Conservation (phyloP, 2,113 vertebrate genomes). For the Hypocryptadius cinnamomeus region DNA sequence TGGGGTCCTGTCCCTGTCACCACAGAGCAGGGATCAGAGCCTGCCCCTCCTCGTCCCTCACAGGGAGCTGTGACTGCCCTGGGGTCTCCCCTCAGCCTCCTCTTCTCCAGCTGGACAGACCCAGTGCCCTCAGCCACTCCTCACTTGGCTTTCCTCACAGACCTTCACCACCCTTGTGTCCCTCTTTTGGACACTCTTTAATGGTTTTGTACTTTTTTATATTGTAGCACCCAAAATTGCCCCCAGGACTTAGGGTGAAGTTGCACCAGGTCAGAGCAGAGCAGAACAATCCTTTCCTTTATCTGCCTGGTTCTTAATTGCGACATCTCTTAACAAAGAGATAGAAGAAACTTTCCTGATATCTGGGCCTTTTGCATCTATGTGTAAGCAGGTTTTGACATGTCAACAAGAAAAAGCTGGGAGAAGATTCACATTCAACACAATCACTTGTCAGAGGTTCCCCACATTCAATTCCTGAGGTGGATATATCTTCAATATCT, state of each 20-base stretch:
- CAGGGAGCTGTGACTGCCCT: fast-evolving
- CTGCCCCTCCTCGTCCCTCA: background rate
- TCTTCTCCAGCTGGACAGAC: background rate
- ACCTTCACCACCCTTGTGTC: fast-evolving
- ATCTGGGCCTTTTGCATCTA: background rate
- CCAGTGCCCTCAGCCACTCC: fast-evolving
- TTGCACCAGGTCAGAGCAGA: no score
- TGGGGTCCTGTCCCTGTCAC: fast-evolving
- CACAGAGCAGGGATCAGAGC: background rate
- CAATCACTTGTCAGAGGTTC: background rate
- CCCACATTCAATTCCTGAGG: background rate
- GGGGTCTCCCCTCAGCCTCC: background rate
- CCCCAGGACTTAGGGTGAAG: background rate
- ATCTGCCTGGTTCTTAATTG: background rate
- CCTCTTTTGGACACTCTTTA: no score
- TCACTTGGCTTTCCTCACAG: fast-evolving
- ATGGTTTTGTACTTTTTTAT: background rate
- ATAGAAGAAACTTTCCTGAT: background rate
- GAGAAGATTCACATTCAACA: background rate
- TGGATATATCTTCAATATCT: background rate
- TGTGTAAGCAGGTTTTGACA: background rate
- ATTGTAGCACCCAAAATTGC: background rate
- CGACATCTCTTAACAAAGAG: background rate
- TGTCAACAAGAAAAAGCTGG: fast-evolving
- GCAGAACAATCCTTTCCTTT: background rate